A percentile compares a stretch with the other conserved stretches of the same genome.
Evolutionary conservation across 2,797 vertebrate genomes (phyloP).

Genomic region (Tamandua tetradactyla): DNA sequence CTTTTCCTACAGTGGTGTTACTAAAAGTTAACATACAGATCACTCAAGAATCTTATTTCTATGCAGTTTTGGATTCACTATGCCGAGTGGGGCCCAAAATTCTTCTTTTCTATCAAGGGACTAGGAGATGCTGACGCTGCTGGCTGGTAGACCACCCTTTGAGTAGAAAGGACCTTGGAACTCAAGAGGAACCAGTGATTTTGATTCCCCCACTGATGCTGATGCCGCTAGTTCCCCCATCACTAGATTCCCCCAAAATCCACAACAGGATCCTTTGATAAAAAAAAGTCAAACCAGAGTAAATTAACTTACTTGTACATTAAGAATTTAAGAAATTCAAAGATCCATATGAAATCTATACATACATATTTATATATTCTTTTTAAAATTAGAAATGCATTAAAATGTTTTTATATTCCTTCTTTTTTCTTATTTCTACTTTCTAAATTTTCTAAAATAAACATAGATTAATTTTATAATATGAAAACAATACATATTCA

Average conservation of each 20-base stretch:
- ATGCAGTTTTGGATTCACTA: not conserved
- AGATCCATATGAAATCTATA: not conserved
- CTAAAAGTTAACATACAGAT: slow-evolving; percentile 8
- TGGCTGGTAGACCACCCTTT: not conserved
- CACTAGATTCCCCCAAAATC: not conserved
- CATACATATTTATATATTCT: not conserved
- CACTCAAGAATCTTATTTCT: not conserved
- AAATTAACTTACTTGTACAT: not conserved
- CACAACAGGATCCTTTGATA: not conserved
- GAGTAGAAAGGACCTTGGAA: not conserved
- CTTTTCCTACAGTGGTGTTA: not conserved
- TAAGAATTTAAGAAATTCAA: slow-evolving; percentile 48
- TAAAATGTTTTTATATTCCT: slow-evolving; percentile 9
- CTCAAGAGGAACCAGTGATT: not conserved
- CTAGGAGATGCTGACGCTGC: not conserved
- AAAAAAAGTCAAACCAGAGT: not conserved
- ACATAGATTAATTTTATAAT: not conserved
- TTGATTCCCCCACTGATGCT: no score
- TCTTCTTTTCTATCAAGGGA: not conserved
- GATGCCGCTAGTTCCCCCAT: no score
- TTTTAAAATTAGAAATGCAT: not conserved
- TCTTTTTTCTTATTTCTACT: not conserved
- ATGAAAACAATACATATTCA: not conserved
- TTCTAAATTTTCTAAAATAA: slow-evolving; percentile 56
- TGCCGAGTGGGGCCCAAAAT: not conserved